Percentiles rank a stretch among this genome's conserved stretches.
These are phyloP conservation scores for Notiomystis cincta DNA, from an alignment of 2,113 vertebrate genomes.

Conservation along the genomic window DNA sequence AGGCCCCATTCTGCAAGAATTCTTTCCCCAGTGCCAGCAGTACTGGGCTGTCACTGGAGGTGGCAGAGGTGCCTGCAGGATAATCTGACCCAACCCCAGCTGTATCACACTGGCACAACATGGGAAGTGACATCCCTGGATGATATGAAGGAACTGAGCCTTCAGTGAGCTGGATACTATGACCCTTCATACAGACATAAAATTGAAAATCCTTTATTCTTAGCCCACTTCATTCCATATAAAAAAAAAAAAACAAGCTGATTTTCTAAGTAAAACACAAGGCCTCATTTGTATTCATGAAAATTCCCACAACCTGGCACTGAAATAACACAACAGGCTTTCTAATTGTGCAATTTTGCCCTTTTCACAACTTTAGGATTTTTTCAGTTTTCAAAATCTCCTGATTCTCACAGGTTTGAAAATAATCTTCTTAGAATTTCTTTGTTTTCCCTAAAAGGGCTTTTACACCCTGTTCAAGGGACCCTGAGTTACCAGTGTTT, in stretches of 20 bases:
- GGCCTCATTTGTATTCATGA: neutral
- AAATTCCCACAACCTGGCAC: neutral
- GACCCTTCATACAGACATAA: neutral
- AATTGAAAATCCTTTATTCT: neutral
- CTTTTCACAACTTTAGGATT: neutral
- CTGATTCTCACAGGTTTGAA: neutral
- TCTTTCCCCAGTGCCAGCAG: neutral
- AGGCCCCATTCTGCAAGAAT: neutral
- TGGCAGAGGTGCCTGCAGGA: neutral
- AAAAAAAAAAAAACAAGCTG: neutral
- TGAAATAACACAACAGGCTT: neutral
- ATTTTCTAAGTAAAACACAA: neutral
- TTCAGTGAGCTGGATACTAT: neutral
- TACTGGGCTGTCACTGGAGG: neutral
- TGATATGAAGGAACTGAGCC: neutral
- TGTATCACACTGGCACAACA: neutral
- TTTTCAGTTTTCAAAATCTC: neutral
- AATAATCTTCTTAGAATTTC: neutral
- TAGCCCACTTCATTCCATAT: neutral
- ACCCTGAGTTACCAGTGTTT: neutral
- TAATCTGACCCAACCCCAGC: neutral
- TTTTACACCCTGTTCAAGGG: neutral
- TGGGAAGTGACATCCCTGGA: fast-evolving
- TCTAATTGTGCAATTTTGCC: neutral
- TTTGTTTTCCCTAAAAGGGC: neutral